Evolutionary conservation across 1,140 invertebrate species (phyloP).

Genomic region (Thaumatotibia leucotreta): DNA sequence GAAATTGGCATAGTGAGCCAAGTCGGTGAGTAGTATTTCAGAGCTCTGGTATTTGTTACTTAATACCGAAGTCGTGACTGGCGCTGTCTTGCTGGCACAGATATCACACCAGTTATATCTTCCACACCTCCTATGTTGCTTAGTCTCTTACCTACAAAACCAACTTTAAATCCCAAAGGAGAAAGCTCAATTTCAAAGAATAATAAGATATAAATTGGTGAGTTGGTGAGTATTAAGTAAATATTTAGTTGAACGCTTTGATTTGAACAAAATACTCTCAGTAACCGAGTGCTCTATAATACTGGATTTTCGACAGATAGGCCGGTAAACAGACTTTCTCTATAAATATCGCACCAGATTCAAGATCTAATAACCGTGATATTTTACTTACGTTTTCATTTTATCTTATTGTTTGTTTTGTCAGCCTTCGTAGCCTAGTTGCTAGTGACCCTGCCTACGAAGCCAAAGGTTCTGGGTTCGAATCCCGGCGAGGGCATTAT

Average conservation of each 20-base stretch:
- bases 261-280: not conserved
- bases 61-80: constrained; percentile 50
- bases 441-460: too few relatives aligned
- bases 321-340: not conserved
- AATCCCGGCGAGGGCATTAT: too few relatives aligned
- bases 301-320: not conserved
- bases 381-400: not conserved
- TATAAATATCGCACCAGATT: not conserved
- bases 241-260: not conserved
- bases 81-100: constrained; percentile 40
- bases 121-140: not conserved
- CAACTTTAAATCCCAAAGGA: not conserved
- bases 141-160: not conserved
- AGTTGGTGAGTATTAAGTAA: not conserved
- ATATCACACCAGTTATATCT: constrained; percentile 14
- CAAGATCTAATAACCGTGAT: not conserved
- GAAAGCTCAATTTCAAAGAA: not conserved
- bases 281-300: not conserved
- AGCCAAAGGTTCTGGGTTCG: too few relatives aligned
- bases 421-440: too few relatives aligned
- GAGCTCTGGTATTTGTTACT: constrained; percentile 61
- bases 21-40: constrained; percentile 36
- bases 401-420: too few relatives aligned
- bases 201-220: not conserved
- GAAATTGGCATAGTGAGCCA: not conserved